These are phyloP conservation scores for Papilio xuthus DNA, from an alignment of 1,140 invertebrate species.

Conservation along the genomic window DNA sequence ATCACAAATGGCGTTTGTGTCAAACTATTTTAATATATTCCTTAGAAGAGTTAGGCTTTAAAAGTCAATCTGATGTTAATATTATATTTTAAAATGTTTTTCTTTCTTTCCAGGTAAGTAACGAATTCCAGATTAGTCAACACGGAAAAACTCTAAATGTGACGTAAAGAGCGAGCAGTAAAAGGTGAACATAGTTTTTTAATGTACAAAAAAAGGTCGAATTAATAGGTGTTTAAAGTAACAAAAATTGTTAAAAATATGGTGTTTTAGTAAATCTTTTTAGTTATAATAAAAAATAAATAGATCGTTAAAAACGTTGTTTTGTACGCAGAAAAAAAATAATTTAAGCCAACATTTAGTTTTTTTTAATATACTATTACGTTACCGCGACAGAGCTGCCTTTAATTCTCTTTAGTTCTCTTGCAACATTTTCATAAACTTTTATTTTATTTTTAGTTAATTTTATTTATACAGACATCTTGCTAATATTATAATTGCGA, in stretches of 20 bases:
- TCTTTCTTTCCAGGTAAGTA: conserved; percentile 1
- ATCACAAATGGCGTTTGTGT: too few species aligned
- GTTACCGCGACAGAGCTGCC: background rate
- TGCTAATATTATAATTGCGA: too few species aligned
- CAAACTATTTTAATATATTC: too few species aligned
- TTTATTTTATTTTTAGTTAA: too few species aligned
- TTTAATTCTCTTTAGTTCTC: background rate
- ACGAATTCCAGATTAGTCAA: background rate
- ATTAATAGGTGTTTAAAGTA: background rate
- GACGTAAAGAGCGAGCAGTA: background rate
- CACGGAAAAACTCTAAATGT: background rate
- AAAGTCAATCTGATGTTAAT: background rate
- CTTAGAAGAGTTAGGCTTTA: too few species aligned
- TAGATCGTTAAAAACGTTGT: background rate
- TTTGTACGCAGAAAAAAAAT: background rate
- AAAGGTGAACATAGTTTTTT: conserved; percentile 1
- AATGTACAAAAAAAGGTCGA: background rate
- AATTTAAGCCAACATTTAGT: background rate
- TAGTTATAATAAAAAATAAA: background rate
- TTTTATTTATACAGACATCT: too few species aligned
- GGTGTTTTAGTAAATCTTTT: background rate
- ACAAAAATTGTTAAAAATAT: background rate
- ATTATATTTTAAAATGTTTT: background rate
- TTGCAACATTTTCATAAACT: background rate
- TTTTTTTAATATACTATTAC: background rate